A percentile compares a stretch with the other conserved stretches of the same genome.
These are phyloP conservation scores for Prionailurus bengalensis DNA, from an alignment of 2,113 vertebrate genomes.

Conservation along the genomic window DNA sequence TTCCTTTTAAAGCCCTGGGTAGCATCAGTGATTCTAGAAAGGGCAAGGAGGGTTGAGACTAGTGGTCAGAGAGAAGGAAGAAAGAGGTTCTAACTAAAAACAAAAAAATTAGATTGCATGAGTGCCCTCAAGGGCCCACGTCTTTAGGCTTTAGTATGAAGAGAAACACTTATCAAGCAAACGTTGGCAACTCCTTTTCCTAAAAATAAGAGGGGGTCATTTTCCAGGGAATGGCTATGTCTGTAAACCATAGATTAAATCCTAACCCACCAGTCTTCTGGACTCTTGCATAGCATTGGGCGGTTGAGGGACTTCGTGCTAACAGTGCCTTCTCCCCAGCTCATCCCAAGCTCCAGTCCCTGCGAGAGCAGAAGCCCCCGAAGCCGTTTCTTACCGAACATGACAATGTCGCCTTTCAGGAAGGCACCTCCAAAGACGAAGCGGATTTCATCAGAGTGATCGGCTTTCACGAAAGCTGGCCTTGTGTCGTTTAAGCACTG, in stretches of 20 bases:
- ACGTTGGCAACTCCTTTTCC: not conserved
- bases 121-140: not conserved
- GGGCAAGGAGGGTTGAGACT: not conserved
- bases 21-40: not conserved
- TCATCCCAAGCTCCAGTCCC: not conserved
- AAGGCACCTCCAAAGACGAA: conserved; percentile 92
- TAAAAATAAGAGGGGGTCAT: not conserved
- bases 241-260: not conserved
- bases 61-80: not conserved
- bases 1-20: not conserved
- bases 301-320: not conserved
- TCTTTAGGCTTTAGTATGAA: not conserved
- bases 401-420: conserved; percentile 81
- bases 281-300: not conserved
- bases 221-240: not conserved
- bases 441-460: conserved; percentile 91
- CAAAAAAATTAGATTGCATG: not conserved
- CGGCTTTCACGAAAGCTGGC: conserved; percentile 91
- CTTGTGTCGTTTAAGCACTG: conserved; percentile 67
- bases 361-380: not conserved
- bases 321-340: not conserved
- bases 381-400: conserved; percentile 73
- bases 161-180: not conserved
- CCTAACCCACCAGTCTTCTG: not conserved
- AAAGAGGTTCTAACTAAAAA: not conserved